These are phyloP conservation scores for Collichthys lucidus DNA, from an alignment of 2,113 vertebrate genomes.

Conservation along the genomic window DNA sequence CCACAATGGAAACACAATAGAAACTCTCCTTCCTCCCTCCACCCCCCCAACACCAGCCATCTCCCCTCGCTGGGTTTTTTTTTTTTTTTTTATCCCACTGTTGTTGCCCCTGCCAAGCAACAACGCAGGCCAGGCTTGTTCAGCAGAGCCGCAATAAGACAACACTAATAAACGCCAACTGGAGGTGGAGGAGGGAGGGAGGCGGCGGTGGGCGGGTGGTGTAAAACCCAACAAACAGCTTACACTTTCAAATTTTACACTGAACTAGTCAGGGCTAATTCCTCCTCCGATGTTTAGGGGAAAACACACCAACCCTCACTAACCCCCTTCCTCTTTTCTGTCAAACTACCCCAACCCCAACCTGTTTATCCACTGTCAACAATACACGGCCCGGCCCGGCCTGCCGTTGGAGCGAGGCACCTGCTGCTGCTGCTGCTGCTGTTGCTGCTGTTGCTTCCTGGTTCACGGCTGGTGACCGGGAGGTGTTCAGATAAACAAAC, in stretches of 20 bases:
- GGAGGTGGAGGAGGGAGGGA: constrained; percentile 20
- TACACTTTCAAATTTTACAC: constrained; percentile 78
- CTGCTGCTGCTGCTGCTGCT: constrained; percentile 60
- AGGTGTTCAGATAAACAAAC: constrained; percentile 78
- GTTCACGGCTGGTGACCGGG: constrained; percentile 70
- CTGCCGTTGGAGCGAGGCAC: constrained; percentile 81
- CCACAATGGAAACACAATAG: constrained; percentile 79
- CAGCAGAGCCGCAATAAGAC: constrained; percentile 76
- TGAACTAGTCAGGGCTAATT: constrained; percentile 78
- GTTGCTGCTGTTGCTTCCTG: constrained; percentile 77
- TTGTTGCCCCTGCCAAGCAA: constrained; percentile 66
- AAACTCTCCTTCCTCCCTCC: constrained; percentile 40
- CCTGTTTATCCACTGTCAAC: constrained; percentile 85
- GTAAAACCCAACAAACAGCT: constrained; percentile 65
- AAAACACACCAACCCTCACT: constrained; percentile 63
- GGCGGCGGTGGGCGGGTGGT: too few relatives aligned
- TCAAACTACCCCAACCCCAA: constrained; percentile 70
- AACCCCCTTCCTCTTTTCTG: constrained; percentile 42
- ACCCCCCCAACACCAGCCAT: constrained; percentile 59
- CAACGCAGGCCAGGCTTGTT: constrained; percentile 67
- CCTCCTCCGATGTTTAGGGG: constrained; percentile 70
- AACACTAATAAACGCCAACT: constrained; percentile 78
- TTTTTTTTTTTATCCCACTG: constrained; percentile 51
- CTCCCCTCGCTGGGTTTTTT: constrained; percentile 71
- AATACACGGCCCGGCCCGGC: constrained; percentile 61